Percentiles rank a stretch among this genome's conserved stretches.
Evolutionary conservation across 2,797 vertebrate genomes (phyloP).

Genomic region (Carcharodon carcharias): DNA sequence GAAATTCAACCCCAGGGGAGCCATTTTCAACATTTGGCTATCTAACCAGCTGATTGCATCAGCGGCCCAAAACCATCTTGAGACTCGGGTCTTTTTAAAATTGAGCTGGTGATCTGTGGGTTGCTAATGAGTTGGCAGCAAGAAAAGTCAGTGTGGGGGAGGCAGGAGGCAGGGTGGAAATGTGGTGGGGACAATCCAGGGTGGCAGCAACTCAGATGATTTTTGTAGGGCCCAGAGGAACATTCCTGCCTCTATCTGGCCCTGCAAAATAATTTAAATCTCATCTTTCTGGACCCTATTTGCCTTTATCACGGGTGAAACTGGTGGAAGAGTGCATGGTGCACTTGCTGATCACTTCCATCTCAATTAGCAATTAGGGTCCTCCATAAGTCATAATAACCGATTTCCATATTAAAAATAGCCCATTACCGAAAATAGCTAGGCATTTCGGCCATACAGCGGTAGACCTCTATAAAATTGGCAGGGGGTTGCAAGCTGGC

Average conservation of each 20-base stretch:
- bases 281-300: not conserved
- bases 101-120: not conserved
- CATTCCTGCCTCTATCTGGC: not conserved
- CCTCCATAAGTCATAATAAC: not conserved
- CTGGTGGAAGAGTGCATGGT: not conserved
- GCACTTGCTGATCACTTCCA: not conserved
- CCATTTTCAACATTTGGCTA: not conserved
- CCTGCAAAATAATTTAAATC: not conserved
- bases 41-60: not conserved
- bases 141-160: not conserved
- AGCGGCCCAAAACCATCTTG: not conserved
- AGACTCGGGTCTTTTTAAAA: not conserved
- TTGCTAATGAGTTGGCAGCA: not conserved
- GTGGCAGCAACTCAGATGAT: no score
- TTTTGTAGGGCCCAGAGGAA: not conserved
- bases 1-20: not conserved
- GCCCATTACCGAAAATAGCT: not conserved
- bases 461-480: not conserved
- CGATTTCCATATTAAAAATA: not conserved
- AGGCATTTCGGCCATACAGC: not conserved
- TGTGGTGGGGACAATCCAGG: not conserved
- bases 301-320: not conserved
- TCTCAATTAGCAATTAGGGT: not conserved
- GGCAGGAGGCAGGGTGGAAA: not conserved
- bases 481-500: not conserved